phyloP scores from a whole-genome alignment of 1,140 invertebrate genomes.

The Aphelinus certus region DNA sequence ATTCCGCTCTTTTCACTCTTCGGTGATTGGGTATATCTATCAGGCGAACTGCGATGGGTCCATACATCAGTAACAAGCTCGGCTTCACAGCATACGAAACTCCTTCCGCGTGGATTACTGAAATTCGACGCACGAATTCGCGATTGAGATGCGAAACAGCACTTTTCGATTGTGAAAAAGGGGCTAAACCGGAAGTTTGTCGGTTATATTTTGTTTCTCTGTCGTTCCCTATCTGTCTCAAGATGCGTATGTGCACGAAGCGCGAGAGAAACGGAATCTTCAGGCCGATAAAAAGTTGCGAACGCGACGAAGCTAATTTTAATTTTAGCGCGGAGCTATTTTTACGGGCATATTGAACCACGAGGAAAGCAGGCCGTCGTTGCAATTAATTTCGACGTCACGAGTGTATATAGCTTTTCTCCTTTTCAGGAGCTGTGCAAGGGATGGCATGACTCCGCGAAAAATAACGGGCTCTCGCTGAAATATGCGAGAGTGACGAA shows the following conservation, averaged over 20 bases:
- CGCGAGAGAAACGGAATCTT: not conserved
- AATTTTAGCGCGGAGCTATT: conserved; percentile 23
- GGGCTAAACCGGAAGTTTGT: not conserved
- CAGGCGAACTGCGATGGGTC: too few relatives aligned
- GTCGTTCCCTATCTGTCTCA: too few relatives aligned
- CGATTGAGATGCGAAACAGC: too few relatives aligned
- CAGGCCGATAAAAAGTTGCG: conserved; percentile 13
- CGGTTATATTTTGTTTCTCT: not conserved
- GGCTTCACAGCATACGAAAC: too few relatives aligned
- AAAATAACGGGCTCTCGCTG: too few relatives aligned
- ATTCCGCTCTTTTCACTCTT: conserved; percentile 1
- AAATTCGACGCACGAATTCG: too few relatives aligned
- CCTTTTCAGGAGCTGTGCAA: not conserved
- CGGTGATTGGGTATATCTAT: not conserved
- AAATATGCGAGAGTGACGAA: too few relatives aligned
- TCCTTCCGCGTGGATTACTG: too few relatives aligned
- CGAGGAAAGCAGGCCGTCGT: not conserved
- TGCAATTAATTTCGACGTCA: conserved; percentile 25
- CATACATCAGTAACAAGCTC: too few relatives aligned
- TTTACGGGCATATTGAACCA: conserved; percentile 10
- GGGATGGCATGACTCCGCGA: too few relatives aligned
- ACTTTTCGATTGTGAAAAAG: too few relatives aligned
- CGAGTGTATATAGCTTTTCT: not conserved
- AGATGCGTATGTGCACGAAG: too few relatives aligned
- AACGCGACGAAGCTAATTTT: not conserved